phyloP scores from a whole-genome alignment of 2,113 vertebrate genomes.

The Crotalus helleri region DNA sequence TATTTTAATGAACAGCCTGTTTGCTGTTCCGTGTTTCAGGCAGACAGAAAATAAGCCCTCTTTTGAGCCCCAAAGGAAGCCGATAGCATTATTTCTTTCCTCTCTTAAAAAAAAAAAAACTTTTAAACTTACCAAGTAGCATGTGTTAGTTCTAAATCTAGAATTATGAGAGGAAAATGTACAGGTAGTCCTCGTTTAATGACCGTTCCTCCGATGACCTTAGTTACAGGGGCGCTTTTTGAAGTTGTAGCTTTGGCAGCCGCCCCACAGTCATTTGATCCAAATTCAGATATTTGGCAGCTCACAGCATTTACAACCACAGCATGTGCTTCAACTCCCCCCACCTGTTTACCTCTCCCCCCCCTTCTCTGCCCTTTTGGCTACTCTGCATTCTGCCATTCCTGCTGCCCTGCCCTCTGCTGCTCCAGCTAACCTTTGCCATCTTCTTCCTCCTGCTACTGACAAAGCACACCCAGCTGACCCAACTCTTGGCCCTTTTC shows the following conservation, averaged over 20 bases:
- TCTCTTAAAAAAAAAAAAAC: background rate
- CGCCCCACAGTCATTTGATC: background rate
- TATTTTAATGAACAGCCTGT: background rate
- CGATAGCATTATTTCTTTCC: background rate
- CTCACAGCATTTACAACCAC: background rate
- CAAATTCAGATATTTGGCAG: background rate
- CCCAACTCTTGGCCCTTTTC: background rate
- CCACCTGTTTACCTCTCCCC: background rate
- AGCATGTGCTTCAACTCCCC: background rate
- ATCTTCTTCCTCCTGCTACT: background rate
- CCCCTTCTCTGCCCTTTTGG: background rate
- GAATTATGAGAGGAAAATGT: background rate
- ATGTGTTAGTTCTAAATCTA: background rate
- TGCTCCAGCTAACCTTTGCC: background rate
- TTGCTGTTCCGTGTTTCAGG: background rate
- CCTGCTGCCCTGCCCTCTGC: background rate
- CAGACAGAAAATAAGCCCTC: background rate
- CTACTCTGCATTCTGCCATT: background rate
- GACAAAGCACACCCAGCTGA: background rate
- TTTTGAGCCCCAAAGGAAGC: background rate
- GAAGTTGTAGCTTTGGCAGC: background rate
- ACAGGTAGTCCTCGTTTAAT: background rate
- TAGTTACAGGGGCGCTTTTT: background rate
- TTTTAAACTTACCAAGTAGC: background rate
- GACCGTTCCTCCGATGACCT: background rate